A percentile compares a stretch with the other conserved stretches of the same genome.
Evolutionary conservation across 2,888 invertebrate genomes (phyloP).

Genomic region (Agrochola circellaris): DNA sequence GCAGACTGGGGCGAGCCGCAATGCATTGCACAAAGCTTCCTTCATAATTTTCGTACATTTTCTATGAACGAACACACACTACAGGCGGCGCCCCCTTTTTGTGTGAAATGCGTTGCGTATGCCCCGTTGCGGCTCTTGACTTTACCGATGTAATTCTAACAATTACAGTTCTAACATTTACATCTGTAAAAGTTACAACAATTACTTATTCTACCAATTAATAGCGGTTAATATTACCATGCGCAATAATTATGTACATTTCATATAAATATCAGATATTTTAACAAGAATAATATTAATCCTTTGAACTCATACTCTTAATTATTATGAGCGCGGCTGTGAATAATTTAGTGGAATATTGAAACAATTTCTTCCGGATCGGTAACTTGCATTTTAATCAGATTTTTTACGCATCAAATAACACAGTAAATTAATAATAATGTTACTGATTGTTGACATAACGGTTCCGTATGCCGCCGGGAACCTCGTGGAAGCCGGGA

Average conservation of each 20-base stretch:
- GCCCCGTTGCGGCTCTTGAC: background rate
- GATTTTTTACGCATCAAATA: conserved; percentile 11
- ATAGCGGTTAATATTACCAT: no score
- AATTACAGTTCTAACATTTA: no score
- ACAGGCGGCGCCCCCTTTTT: background rate
- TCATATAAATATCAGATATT: background rate
- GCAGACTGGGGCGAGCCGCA: background rate
- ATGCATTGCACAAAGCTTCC: background rate
- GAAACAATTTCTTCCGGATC: background rate
- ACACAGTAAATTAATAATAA: no score
- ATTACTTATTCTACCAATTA: no score
- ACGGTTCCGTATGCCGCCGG: no score
- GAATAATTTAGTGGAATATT: conserved; percentile 38
- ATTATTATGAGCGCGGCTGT: background rate
- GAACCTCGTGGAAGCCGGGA: no score
- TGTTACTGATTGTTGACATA: no score
- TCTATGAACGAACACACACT: background rate
- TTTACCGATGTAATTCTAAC: no score
- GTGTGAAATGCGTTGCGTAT: background rate
- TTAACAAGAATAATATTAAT: background rate
- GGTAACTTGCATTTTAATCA: background rate
- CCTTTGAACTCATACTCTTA: background rate
- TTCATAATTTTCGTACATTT: background rate
- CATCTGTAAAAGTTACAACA: no score
- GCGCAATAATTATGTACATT: no score